Evolutionary conservation across 2,888 invertebrate species (phyloP), one percentile per base, ranked within the genome.

Genomic region (Pherbina coryleti): DNA sequence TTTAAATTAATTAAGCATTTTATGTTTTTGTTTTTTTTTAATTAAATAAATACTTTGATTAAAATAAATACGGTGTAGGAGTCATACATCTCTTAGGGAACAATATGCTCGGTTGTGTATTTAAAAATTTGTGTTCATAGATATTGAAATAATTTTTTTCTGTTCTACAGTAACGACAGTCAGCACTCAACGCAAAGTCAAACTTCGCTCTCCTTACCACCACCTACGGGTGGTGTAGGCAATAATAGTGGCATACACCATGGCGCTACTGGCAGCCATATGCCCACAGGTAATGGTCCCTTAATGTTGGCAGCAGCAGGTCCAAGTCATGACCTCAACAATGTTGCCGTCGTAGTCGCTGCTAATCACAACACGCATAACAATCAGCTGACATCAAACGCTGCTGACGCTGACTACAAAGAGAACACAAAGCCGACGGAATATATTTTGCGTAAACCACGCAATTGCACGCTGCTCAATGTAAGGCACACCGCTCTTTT

Each of bases 361-460:
- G 31, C 19, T 22, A 57, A 72, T 22, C 67, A 75, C 37, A 75
- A 72, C n/a, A 37, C 67, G 51, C 69, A 69, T 57, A 78, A 60
- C 14, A 76, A 76, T 70, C 55, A 34, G 49, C 55, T 44, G 1
- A 34, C 51, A 75, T 19, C 76, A 66, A 44, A 53, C 8, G 34
- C 55, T 17, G 64, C 64, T 73, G 55, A 71, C 60, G 70, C 70
- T 70, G 55, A 71, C 55, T 80, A 57, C 67, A 90, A 90, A 80
- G 90, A 90, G 81, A 89, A 90, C 73, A 86, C 90, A 1, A 89
- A 89, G 82, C 89, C 89, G 3, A 84, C 85, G 3, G 90, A 90
- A 78, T 88, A 87, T 82, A 86, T 89, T 5, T 83, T 90, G 9
- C 87, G 89, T 51, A 89, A 89, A 57, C 89, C 90, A 17, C 85